Conservation (phyloP, 2,113 vertebrate species). For the Rallus limicola region DNA sequence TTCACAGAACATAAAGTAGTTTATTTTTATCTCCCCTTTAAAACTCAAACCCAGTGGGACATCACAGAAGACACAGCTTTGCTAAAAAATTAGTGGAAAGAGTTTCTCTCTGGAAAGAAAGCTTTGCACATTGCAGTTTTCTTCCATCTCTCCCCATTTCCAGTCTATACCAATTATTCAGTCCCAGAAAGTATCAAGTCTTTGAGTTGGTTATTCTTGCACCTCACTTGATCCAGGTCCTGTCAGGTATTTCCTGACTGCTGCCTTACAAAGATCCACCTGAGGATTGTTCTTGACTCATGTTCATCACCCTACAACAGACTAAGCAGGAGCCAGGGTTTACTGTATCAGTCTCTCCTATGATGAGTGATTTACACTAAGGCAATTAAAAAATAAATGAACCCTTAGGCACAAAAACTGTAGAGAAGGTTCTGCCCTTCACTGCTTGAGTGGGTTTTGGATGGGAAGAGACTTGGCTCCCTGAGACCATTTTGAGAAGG, state of each 20-base stretch:
- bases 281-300: not conserved
- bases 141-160: not conserved
- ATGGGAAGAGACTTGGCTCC: not conserved
- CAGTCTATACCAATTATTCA: not conserved
- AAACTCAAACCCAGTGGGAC: not conserved
- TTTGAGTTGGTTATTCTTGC: not conserved
- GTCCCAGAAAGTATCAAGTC: not conserved
- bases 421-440: not conserved
- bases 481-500: not conserved
- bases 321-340: not conserved
- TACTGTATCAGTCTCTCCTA: not conserved
- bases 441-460: not conserved
- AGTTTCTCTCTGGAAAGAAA: not conserved
- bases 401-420: not conserved
- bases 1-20: not conserved
- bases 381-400: not conserved
- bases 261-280: not conserved
- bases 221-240: fast-evolving
- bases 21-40: not conserved
- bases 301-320: not conserved
- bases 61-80: not conserved
- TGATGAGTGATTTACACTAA: not conserved
- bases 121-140: not conserved
- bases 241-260: not conserved
- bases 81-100: not conserved